Evolutionary conservation across 2,888 invertebrate genomes (phyloP), one percentile per base, ranked within the genome.

Genomic region (Chaitophorus viminalis): DNA sequence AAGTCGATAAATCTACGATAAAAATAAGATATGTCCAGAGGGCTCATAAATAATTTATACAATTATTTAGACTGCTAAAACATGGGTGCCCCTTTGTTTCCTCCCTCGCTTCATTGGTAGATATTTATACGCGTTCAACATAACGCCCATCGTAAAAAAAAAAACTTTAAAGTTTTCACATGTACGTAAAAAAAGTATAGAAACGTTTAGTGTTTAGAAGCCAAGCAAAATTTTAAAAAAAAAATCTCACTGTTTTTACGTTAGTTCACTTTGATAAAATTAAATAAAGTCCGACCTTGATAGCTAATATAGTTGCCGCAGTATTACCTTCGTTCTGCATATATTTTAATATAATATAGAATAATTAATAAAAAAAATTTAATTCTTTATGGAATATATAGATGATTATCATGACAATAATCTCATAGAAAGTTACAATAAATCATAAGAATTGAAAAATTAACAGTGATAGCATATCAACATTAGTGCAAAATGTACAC

Each of bases 11-110:
- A 77, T 76, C 68, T 39, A 68, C 65, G 76, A 77, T 76, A 68
- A 84, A 84, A 84, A 77, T 77, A 68, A 84, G 76, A 76, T 68
- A 84, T 36, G 60, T 84, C 75, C 82, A 76, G 76, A 65, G 25
- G 11, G n/a, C 54, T 78, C 78, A 78, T 86, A 86, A 86, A 86
- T 86, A 86, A 86, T 86, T 33, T 86, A 78, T 78, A 86, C 85
- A 78, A 86, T 86, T 86, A 86, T 86, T 78, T 86, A 25, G 85
- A 77, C 84, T 76, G 75, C 17, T 76, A 84, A 84, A 84, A 84
- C 75, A 76, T 74, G 54, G 72, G 54, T 60, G 36, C n/a, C 85
- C 68, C 77, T 77, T 68, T 85, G 76, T 85, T 85, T 68, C 76
- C 77, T 65, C 65, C 60, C 39, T 65, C 9, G 54, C 75, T 36